These are phyloP conservation scores for Drosophila mimetica DNA, from an alignment of 2,888 invertebrate genomes.

Conservation along the genomic window DNA sequence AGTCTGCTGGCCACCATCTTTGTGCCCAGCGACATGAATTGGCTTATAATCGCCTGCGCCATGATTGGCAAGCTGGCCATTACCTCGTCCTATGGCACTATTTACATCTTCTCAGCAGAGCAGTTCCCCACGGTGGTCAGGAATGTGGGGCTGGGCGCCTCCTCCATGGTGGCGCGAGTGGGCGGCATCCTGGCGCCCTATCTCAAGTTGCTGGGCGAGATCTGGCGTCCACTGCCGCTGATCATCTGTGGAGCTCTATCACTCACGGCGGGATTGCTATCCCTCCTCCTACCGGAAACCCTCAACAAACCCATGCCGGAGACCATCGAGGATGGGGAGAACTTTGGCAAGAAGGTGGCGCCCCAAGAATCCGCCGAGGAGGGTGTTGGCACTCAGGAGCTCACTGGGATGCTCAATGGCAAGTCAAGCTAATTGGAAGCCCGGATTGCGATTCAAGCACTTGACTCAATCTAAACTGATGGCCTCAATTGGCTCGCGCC, in stretches of 20 bases:
- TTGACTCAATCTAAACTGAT: conserved; percentile 5
- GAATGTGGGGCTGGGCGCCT: conserved; percentile 93
- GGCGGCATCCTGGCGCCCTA: conserved; percentile 90
- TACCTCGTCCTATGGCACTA: conserved; percentile 90
- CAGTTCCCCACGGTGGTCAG: conserved; percentile 91
- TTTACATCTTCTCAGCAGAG: conserved; percentile 90
- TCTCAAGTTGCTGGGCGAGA: conserved; percentile 88
- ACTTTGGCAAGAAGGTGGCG: conserved; percentile 85
- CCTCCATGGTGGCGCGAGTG: conserved; percentile 94
- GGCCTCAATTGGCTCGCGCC: conserved; percentile 22
- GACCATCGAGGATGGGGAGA: conserved; percentile 92
- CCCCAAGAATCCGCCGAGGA: conserved; percentile 28
- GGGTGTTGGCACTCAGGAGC: conserved; percentile 59
- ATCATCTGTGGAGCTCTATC: conserved; percentile 90
- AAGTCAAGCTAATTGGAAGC: conserved; percentile 23
- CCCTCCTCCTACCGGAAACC: conserved; percentile 91
- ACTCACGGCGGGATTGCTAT: conserved; percentile 89
- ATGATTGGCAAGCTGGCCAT: conserved; percentile 91
- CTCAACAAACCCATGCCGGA: conserved; percentile 91
- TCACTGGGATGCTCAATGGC: conserved; percentile 65
- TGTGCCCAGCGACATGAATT: conserved; percentile 86
- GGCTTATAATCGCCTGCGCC: conserved; percentile 87
- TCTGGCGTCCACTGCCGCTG: conserved; percentile 89
- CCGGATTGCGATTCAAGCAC: neutral
- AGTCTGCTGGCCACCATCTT: conserved; percentile 87